Conservation (phyloP, 1,140 invertebrate species). For the Lepidurus couesii region DNA sequence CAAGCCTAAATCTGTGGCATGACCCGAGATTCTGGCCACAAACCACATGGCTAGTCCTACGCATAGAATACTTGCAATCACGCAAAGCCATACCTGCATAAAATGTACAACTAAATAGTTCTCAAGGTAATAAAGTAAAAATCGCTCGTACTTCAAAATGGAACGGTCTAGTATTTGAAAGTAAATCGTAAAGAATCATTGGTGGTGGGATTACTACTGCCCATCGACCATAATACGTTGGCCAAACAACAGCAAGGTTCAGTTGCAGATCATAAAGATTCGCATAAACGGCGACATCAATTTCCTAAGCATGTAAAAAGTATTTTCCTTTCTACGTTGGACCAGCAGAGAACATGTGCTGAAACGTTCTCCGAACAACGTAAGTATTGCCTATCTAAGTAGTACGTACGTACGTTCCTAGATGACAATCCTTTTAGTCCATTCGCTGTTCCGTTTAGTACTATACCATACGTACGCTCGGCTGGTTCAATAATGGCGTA, state of each 20-base stretch:
- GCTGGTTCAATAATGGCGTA: not conserved
- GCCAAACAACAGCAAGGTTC: not conserved
- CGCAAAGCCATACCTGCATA: conserved; percentile 11
- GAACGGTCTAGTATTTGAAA: not conserved
- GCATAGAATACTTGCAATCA: not conserved
- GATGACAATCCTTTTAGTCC: not conserved
- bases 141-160: not conserved
- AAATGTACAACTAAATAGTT: not conserved
- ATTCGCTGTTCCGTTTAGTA: not conserved
- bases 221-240: not conserved
- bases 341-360: too few relatives aligned
- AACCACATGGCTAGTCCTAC: not conserved
- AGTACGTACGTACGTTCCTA: not conserved
- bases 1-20: not conserved
- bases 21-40: not conserved
- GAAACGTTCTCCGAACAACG: not conserved
- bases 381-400: not conserved
- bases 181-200: not conserved
- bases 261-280: not conserved
- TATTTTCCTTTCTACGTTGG: too few relatives aligned
- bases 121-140: not conserved
- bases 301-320: not conserved
- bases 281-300: not conserved
- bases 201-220: not conserved
- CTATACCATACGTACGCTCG: not conserved